Evolutionary conservation across 2,888 invertebrate species (phyloP), one percentile per base, ranked within the genome.

Genomic region (Amaurobius ferox): DNA sequence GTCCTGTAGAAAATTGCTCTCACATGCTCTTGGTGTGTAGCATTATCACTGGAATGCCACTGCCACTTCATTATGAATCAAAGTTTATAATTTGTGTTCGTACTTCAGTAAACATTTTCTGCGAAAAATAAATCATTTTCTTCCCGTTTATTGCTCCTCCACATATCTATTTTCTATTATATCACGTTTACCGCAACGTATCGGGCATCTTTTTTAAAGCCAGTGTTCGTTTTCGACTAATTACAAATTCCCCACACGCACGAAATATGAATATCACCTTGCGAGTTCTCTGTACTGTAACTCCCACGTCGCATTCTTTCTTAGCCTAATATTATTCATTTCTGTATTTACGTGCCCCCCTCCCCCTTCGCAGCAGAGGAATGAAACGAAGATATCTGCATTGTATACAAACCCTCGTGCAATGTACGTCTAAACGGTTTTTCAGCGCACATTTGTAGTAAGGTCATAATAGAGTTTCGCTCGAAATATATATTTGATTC

Each of bases 241-340:
- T 80, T 80, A 74, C 67, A 74, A 80, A 80, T 74, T 80, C 80
- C 62, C 7, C 19, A 67, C 80, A 80, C 80, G 80, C 80, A 67
- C 62, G 80, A 74, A 80, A 80, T 74, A 61, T 67, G 80, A 80
- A 80, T 73, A 80, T 29, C 67, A 29, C 64, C 73, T 67, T 67
- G 73, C 72, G 79, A n/a, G n/a, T 73, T 73, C 55, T 44, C 44
- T 44, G 16, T 44, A 2, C 44, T 44, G 44, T 16, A 44, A 44
- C 44, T 44, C 44, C 44, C 44, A 44, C 44, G 16, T 7, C 44
- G 44, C 6, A 2, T 44, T 44, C 44, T 44, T 44, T 44, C 44
- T 16, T 16, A 2, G 16, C 44, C 13, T 44, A 5, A 44, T 44
- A 9, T 16, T 44, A n/a, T n/a, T n/a, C 44, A 44, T 44, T 44